Evolutionary conservation across 64 coral and sea anemone species (phyloP).

Genomic region (Montipora cactus): DNA sequence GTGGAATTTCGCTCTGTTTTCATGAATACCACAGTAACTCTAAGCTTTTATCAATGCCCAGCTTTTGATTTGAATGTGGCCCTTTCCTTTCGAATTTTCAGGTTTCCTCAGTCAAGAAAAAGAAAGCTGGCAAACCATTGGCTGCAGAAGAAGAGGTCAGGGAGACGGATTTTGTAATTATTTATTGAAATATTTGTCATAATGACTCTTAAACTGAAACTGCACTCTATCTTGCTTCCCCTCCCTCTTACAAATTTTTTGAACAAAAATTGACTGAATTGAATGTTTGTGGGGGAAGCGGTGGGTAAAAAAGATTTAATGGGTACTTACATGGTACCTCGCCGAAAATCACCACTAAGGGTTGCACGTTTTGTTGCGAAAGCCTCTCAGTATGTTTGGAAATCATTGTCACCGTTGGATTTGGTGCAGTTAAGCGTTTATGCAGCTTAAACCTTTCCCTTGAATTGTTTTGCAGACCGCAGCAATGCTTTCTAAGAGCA

Average conservation of each 20-base stretch:
- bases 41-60: not conserved
- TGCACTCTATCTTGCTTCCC: too few relatives aligned
- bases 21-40: not conserved
- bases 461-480: not conserved
- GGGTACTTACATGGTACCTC: too few relatives aligned
- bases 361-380: too few relatives aligned
- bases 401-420: not conserved
- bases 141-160: constrained; percentile 24
- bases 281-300: too few relatives aligned
- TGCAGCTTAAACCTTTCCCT: too few relatives aligned
- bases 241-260: too few relatives aligned
- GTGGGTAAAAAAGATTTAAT: too few relatives aligned
- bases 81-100: not conserved
- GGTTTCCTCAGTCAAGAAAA: constrained; percentile 6
- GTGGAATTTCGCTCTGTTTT: not conserved
- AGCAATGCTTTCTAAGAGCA: not conserved
- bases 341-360: too few relatives aligned
- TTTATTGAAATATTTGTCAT: too few relatives aligned
- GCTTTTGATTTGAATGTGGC: not conserved
- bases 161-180: not conserved
- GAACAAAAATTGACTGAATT: too few relatives aligned
- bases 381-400: not conserved
- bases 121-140: constrained; percentile 34
- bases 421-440: not conserved
- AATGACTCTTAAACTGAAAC: too few relatives aligned